These are phyloP conservation scores for Leucophenga maculata DNA, from an alignment of 2,888 invertebrate species.

Conservation along the genomic window DNA sequence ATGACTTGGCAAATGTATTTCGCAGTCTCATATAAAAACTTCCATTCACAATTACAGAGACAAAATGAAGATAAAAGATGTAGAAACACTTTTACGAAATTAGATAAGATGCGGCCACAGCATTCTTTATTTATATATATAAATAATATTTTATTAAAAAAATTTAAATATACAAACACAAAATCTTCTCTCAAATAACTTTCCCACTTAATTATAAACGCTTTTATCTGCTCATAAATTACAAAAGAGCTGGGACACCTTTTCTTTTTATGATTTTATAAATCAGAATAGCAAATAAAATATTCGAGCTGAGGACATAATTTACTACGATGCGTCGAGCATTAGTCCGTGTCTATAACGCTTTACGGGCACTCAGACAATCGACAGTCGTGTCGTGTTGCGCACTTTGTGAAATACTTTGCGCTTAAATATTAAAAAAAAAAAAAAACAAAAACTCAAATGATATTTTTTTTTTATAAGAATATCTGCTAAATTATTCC, in stretches of 20 bases:
- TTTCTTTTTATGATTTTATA: no score
- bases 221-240: no score
- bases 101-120: not conserved
- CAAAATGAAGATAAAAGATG: not conserved
- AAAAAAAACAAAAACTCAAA: no score
- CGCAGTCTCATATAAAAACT: not conserved
- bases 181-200: no score
- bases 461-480: no score
- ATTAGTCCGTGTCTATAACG: not conserved
- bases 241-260: no score
- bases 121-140: not conserved
- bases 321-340: not conserved
- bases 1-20: not conserved
- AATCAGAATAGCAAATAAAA: not conserved
- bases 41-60: not conserved
- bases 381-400: not conserved
- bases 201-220: no score
- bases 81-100: not conserved
- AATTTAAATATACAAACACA: not conserved
- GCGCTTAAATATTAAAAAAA: no score
- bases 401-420: slow-evolving; percentile 8
- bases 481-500: no score
- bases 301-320: not conserved
- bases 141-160: not conserved
- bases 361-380: slow-evolving; percentile 9